Evolutionary conservation across 2,797 vertebrate genomes (phyloP).

Genomic region (Malurus leucopterus): DNA sequence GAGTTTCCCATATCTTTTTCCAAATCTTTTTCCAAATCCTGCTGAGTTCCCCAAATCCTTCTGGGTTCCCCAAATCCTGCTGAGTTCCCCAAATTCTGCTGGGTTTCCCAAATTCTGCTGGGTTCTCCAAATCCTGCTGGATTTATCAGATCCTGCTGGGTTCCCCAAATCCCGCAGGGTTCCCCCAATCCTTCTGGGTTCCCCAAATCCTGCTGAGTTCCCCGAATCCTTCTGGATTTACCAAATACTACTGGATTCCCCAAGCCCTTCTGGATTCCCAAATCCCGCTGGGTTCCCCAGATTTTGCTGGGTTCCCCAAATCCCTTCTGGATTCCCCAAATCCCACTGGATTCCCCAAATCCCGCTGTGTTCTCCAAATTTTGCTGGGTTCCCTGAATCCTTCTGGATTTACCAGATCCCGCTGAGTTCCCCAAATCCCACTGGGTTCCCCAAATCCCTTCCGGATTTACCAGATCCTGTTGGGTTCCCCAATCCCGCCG

Average conservation of each 20-base stretch:
- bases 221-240: accelerated
- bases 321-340: accelerated
- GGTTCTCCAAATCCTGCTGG: neutral
- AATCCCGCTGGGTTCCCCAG: accelerated
- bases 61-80: accelerated
- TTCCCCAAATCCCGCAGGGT: accelerated
- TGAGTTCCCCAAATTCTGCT: neutral
- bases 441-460: accelerated
- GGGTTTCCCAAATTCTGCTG: accelerated
- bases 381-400: accelerated
- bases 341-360: accelerated
- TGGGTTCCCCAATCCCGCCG: accelerated
- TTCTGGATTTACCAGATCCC: accelerated
- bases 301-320: accelerated
- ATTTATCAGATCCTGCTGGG: accelerated
- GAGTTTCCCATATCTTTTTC: no score
- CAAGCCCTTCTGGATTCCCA: accelerated
- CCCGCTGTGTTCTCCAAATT: accelerated
- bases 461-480: accelerated
- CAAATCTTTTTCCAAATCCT: no score
- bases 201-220: accelerated
- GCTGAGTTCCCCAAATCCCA: accelerated
- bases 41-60: accelerated
- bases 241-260: accelerated
- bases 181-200: accelerated